Evolutionary conservation across 2,113 vertebrate species (phyloP), one percentile per base, ranked within the genome.

Genomic region (Sapajus apella): DNA sequence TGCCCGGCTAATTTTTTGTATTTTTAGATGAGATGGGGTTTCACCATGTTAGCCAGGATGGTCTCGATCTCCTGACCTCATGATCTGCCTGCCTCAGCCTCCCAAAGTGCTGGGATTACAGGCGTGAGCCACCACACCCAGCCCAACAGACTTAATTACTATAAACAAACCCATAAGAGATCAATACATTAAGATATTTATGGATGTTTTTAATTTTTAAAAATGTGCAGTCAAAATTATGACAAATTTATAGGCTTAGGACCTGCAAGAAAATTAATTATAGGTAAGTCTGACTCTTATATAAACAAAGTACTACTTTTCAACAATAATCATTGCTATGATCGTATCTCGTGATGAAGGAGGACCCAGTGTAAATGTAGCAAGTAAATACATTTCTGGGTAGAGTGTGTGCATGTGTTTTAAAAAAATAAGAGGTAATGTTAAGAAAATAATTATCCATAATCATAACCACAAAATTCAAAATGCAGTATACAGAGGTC

Each of bases 391-490:
- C 8, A 45, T 23, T 56, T 87, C 55, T 92, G 43, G 27, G 50
- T 30, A 23, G 12, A 70, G 6, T 52, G 12, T 25, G 3, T 25
- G 35, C 32, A 27, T 21, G 23, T 43, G 56, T 47, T 92, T 84
- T 90, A 58, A 55, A 87, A 11, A 6, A 85, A 1, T 75, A 90
- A 85, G n/a, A 89, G 30, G 2, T 80, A 45, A 95, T 43, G 27
- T 47, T 93, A 80, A 77, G 47, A 95, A 88, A 89, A 82, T 61
- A 91, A 89, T 72, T 61, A 92, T 30, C 32, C 35, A 86, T 21
- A 66, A 64, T 73, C 56, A 87, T 7, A 73, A 77, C 27, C 37
- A 93, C 32, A 50, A 66, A 90, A 84, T 32, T 90, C 6, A 83
- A 96, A 95, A 64, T 70, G 30, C 14, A 58, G 87, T 56, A 83